phyloP scores from a whole-genome alignment of 2,888 invertebrate genomes.

The Stenodera caucasica region DNA sequence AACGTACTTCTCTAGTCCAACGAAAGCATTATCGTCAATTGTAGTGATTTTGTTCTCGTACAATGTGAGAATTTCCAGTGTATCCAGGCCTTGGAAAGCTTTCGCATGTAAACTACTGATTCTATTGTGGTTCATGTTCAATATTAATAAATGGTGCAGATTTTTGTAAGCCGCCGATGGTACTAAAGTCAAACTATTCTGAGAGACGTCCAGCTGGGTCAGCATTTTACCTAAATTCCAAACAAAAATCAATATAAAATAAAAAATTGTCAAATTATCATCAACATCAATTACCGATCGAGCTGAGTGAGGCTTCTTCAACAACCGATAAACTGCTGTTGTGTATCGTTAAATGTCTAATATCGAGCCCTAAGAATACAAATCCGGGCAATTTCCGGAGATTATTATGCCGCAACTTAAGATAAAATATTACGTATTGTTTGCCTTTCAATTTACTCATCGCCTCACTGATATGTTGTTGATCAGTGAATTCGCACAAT shows the following conservation, averaged over 20 bases:
- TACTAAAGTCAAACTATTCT: slow-evolving; percentile 78
- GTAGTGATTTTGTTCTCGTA: slow-evolving; percentile 83
- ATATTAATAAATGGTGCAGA: slow-evolving; percentile 79
- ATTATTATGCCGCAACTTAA: slow-evolving; percentile 84
- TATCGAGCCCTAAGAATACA: slow-evolving; percentile 83
- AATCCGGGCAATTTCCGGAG: slow-evolving; percentile 83
- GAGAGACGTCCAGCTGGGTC: slow-evolving; percentile 85
- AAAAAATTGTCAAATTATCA: neutral
- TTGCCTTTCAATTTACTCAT: slow-evolving; percentile 82
- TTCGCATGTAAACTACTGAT: slow-evolving; percentile 76
- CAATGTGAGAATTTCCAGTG: slow-evolving; percentile 81
- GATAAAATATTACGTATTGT: slow-evolving; percentile 81
- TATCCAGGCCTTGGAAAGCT: slow-evolving; percentile 85
- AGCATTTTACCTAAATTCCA: slow-evolving; percentile 72
- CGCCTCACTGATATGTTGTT: slow-evolving; percentile 74
- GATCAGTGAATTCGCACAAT: slow-evolving; percentile 84
- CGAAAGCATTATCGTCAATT: slow-evolving; percentile 81
- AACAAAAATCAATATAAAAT: slow-evolving; percentile 11
- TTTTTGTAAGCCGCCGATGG: slow-evolving; percentile 80
- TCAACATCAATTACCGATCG: slow-evolving; percentile 71
- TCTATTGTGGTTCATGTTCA: slow-evolving; percentile 87
- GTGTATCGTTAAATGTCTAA: slow-evolving; percentile 84
- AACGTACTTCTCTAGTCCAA: slow-evolving; percentile 83
- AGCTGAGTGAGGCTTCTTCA: slow-evolving; percentile 84
- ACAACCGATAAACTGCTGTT: slow-evolving; percentile 86